These are phyloP conservation scores for Acleris holmiana DNA, from an alignment of 2,888 invertebrate genomes.

Conservation along the genomic window DNA sequence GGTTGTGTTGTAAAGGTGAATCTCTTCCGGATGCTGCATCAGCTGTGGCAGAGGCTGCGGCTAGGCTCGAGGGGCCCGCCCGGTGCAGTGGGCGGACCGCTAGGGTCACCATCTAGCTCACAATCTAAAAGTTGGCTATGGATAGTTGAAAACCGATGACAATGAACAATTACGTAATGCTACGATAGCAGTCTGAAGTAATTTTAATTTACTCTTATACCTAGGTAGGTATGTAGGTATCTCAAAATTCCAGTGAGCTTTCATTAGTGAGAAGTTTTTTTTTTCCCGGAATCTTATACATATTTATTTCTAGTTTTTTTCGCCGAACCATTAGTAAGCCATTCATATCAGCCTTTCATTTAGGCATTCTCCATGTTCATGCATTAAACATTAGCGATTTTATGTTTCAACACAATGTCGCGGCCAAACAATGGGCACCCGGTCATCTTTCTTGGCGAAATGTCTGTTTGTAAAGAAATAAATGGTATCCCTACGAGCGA, in stretches of 20 bases:
- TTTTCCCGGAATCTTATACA: background rate
- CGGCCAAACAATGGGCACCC: constrained; percentile 34
- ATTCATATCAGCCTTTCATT: background rate
- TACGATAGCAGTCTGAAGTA: too few species aligned
- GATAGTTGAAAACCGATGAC: too few species aligned
- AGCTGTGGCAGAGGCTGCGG: constrained; percentile 59
- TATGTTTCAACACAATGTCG: constrained; percentile 22
- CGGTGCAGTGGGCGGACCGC: constrained; percentile 71
- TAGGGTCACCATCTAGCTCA: constrained; percentile 17
- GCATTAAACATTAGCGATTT: constrained; percentile 33
- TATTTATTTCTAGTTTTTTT: background rate
- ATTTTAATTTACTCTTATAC: too few species aligned
- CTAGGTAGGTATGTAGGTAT: too few species aligned
- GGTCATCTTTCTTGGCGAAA: constrained; percentile 38
- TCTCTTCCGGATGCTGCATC: constrained; percentile 52
- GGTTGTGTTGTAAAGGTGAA: constrained; percentile 4
- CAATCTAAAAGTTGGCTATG: background rate
- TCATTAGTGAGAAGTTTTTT: too few species aligned
- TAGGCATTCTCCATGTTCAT: constrained; percentile 22
- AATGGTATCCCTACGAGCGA: constrained; percentile 37
- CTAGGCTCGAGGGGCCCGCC: constrained; percentile 69
- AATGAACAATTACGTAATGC: too few species aligned
- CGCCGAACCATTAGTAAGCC: background rate
- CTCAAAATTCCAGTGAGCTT: too few species aligned
- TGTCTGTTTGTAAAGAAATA: constrained; percentile 37